Base-by-base conservation (phyloP, 1,140 invertebrate species). In the Aphelenchoides fujianensis region DNA sequence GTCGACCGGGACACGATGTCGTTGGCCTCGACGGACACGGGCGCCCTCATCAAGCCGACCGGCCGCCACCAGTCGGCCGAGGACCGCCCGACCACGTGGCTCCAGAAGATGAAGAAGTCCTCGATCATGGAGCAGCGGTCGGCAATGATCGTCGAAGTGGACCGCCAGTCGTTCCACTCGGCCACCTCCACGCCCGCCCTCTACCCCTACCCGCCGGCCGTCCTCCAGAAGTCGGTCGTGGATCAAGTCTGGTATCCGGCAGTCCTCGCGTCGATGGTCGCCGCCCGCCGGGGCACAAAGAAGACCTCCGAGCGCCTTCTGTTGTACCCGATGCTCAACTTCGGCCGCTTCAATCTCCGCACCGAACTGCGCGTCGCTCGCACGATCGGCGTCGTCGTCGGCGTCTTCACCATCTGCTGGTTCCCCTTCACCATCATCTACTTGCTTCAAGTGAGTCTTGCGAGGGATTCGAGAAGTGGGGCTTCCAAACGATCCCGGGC, bases 331-430 rank as follows among this genome's bases (percentile, higher is more conserved):
- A 71, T 79, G 31, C 48, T 82, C 3, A 48, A 59, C 23, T 36
- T 57, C 2, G 68, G 54, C 61, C 63, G 76, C 28, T 52, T 78
- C 48, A 41, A 57, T 69, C 53, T 73, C n/a, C 55, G 81, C 41
- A 84, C 81, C 3, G 81, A 83, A 68, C 36, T 84, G 34, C 31
- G 82, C 48, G 81, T 83, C 5, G 81, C 81, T 62, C 93, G 94
- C 23, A 97, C 95, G 0, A 88, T 98, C 68, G 94, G 94, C 12
- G 96, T 98, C 67, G 87, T 88, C 2, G 96, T 98, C 62, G 94
- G 92, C 70, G 93, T 94, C 0, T 98, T 98, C 82, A 92, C 91
- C 16, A 87, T 96, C 67, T 98, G 95, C 84, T 98, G 95, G 95
- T 86, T 97, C 35, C 95, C 95, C 1, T 98, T 83, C 64, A 77